phyloP scores from a whole-genome alignment of 2,113 vertebrate genomes.

The Cyphomyrus plagiostoma region DNA sequence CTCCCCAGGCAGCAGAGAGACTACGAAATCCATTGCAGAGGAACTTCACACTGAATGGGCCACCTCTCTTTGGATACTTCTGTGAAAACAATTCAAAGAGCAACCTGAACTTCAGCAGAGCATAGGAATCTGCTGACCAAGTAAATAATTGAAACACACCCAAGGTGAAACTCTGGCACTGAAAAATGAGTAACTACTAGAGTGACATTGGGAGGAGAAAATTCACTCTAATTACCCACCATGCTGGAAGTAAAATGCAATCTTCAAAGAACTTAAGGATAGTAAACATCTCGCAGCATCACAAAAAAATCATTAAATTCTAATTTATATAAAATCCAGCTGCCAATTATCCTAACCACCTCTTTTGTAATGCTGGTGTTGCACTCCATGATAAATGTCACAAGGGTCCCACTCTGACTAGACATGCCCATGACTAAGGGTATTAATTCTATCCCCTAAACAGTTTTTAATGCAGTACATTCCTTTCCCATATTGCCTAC shows the following conservation, averaged over 20 bases:
- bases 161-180: neutral
- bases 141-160: neutral
- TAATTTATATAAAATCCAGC: constrained; percentile 5
- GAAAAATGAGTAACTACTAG: neutral
- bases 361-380: constrained; percentile 19
- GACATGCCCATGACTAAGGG: constrained; percentile 41
- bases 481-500: constrained; percentile 42
- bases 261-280: neutral
- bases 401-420: constrained; percentile 32
- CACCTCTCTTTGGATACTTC: neutral
- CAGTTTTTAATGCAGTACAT: constrained; percentile 36
- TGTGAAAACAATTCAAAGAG: neutral
- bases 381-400: constrained; percentile 45
- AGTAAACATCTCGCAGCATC: neutral
- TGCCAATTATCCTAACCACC: constrained; percentile 18
- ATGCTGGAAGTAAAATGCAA: neutral
- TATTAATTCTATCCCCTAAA: constrained; percentile 52
- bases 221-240: neutral
- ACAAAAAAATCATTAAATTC: neutral
- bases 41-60: neutral
- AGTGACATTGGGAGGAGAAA: neutral
- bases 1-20: neutral
- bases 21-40: neutral
- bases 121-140: neutral
- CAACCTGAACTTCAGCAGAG: neutral